These are phyloP conservation scores for Conistra vaccinii DNA, from an alignment of 2,888 invertebrate species.

Conservation along the genomic window DNA sequence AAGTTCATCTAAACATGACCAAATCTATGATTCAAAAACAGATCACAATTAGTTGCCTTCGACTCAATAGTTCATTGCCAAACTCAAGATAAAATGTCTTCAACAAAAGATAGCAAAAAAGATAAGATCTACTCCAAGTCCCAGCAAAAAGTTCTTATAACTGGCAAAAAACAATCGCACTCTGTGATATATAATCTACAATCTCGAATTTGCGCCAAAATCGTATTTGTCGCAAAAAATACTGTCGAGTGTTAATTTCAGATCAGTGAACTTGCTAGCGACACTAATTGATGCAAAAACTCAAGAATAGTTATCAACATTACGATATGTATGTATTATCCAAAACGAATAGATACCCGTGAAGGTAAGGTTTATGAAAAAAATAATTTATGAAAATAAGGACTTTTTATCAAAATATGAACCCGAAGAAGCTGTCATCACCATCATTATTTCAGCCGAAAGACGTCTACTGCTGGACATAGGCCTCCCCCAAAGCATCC, in stretches of 20 bases:
- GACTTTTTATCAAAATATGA: neutral
- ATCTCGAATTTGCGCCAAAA: constrained; percentile 58
- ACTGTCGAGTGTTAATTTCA: constrained; percentile 49
- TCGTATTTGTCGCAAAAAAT: constrained; percentile 53
- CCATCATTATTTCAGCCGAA: too few relatives aligned
- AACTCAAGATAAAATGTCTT: constrained; percentile 18
- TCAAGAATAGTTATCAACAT: constrained; percentile 29
- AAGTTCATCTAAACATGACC: neutral
- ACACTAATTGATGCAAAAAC: constrained; percentile 66
- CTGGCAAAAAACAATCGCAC: constrained; percentile 25
- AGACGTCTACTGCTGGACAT: too few relatives aligned
- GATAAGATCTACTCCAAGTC: neutral
- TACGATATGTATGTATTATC: neutral
- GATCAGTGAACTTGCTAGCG: constrained; percentile 66
- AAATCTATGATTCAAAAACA: neutral
- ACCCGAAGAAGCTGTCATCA: neutral
- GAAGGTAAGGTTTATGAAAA: neutral
- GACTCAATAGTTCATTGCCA: constrained; percentile 35
- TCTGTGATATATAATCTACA: constrained; percentile 51
- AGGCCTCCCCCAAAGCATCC: too few relatives aligned
- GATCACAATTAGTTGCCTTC: constrained; percentile 16
- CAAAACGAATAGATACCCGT: neutral
- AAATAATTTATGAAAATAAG: neutral
- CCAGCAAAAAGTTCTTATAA: constrained; percentile 43
- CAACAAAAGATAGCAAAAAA: constrained; percentile 21